Evolutionary conservation across 2,888 invertebrate genomes (phyloP), one percentile per base, ranked within the genome.

Genomic region (Notodonta ziczac): DNA sequence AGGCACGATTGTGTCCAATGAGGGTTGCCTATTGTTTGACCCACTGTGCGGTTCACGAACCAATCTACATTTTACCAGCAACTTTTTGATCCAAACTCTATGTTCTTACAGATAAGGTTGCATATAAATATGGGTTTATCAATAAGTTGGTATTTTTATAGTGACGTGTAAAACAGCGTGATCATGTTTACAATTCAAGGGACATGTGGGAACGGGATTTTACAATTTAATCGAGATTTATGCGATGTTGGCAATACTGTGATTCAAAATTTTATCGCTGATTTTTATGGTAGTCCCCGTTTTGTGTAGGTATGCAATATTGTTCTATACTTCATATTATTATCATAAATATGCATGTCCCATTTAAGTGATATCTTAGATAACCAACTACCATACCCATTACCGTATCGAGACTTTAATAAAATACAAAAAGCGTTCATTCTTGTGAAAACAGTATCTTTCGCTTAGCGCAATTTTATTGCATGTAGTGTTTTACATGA

Each of bases 181-280:
- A 86, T 84, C 79, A 72, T 86, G 83, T 88, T 85, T 85, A 83
- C 83, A 79, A 86, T 82, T 84, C 82, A 80, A 81, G 83, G 82
- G 81, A 83, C 84, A 86, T 86, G 87, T 87, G 87, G 86, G 87
- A 89, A 88, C 82, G 83, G 68, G 78, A 78, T 77, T 80, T 83
- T 81, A 83, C 80, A 83, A 85, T 82, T 84, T 83, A 77, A 84
- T 83, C 73, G 73, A 77, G 80, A 83, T 83, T 82, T 83, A 79
- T 56, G 42, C 12, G 35, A 53, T 78, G 64, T 69, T 62, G 57
- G 52, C 58, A 60, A 59, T 60, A 71, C 61, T 68, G 62, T 62
- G 60, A 65, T 67, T 67, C 57, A 70, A 70, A 70, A 70, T 73
- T 74, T 56, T 52, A 52, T 32, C 16, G 16, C 69, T 65, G 63